phyloP scores from a whole-genome alignment of 2,888 invertebrate species.

The Exephanes ischioxanthus region DNA sequence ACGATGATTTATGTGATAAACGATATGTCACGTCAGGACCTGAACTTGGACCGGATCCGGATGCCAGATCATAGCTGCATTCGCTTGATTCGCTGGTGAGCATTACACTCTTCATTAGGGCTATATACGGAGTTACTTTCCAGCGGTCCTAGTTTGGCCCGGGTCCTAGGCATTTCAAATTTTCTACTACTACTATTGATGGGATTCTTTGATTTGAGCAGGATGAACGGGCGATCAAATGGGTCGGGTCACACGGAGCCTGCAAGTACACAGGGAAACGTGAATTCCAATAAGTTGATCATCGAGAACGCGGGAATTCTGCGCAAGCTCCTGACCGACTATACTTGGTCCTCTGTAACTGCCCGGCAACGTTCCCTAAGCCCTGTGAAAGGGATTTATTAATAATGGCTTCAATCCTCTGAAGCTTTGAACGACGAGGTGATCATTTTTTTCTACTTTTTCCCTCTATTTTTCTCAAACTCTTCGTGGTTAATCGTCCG shows the following conservation, averaged over 20 bases:
- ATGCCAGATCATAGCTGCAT: neutral
- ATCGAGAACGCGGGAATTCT: conserved; percentile 13
- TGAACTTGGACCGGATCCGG: neutral
- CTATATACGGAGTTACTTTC: no score
- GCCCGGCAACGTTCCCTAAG: conserved; percentile 1
- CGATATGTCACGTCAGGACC: neutral
- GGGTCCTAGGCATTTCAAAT: no score
- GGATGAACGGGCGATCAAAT: conserved; percentile 27
- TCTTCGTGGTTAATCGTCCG: neutral
- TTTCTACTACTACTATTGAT: neutral
- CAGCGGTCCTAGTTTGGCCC: no score
- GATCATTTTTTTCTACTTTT: neutral
- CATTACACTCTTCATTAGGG: no score
- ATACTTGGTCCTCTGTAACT: neutral
- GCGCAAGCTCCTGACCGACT: neutral
- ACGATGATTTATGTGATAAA: conserved; percentile 33
- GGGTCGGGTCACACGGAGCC: conserved; percentile 7
- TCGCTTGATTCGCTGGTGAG: no score
- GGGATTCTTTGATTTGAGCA: neutral
- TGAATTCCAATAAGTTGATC: conserved; percentile 49
- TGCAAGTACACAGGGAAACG: conserved; percentile 22
- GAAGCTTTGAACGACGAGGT: neutral
- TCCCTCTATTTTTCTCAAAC: neutral
- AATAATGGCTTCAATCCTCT: conserved; percentile 25
- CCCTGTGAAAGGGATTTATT: conserved; percentile 32